Percentiles rank a stretch among this genome's conserved stretches.
These are phyloP conservation scores for Stictocephala bisonia DNA, from an alignment of 2,888 invertebrate genomes.

Conservation along the genomic window DNA sequence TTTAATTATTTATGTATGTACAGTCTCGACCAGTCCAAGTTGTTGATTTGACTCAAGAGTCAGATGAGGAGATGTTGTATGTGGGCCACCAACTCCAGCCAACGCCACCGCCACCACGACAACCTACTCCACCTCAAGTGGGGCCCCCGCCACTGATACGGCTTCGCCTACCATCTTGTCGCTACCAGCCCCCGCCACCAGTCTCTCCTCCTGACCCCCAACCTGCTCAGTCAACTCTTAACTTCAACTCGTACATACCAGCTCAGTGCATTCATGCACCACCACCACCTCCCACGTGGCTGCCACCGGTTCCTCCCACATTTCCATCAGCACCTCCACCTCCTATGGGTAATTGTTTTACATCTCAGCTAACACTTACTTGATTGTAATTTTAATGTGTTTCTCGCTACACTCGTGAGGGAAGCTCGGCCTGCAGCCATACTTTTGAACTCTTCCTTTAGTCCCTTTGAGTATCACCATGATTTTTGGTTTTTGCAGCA, in stretches of 20 bases:
- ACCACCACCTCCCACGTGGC: slow-evolving; percentile 50
- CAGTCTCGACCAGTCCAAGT: slow-evolving; percentile 67
- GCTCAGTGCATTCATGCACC: slow-evolving; percentile 47
- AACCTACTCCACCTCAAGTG: slow-evolving; percentile 46
- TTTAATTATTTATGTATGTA: slow-evolving; percentile 56
- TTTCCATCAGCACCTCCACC: slow-evolving; percentile 47
- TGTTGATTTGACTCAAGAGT: slow-evolving; percentile 71
- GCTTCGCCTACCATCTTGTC: slow-evolving; percentile 52
- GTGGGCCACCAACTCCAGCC: slow-evolving; percentile 45
- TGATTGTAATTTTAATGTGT: no score
- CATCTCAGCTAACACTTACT: neutral
- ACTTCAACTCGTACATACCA: slow-evolving; percentile 16
- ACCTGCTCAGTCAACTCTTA: slow-evolving; percentile 29
- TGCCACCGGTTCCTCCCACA: slow-evolving; percentile 47
- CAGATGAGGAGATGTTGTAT: slow-evolving; percentile 66
- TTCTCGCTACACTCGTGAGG: no score
- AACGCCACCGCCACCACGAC: slow-evolving; percentile 44
- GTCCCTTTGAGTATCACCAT: no score
- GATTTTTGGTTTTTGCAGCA: no score
- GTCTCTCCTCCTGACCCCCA: slow-evolving; percentile 49
- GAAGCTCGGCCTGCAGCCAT: no score
- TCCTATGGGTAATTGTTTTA: slow-evolving; percentile 46
- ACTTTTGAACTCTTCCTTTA: no score
- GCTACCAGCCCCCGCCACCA: slow-evolving; percentile 35
- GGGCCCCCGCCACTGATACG: slow-evolving; percentile 56